Base-by-base conservation (phyloP, 23 tunicate genomes). In the Aplidium turbinatum region DNA sequence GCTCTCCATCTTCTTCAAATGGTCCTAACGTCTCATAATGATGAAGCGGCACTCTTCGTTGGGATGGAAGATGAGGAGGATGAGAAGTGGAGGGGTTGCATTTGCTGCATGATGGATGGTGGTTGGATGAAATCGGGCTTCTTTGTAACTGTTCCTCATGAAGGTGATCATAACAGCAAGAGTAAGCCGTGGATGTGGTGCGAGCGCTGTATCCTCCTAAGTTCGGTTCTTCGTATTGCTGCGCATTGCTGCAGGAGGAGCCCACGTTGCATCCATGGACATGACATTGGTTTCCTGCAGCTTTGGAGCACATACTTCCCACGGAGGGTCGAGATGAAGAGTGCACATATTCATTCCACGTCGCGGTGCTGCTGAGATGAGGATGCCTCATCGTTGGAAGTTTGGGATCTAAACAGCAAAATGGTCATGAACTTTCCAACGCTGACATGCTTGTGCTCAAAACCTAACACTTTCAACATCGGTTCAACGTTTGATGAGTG, bases 11-110 rank as follows among this genome's bases (percentile, higher is more conserved):
- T 38, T 65, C 72, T 7, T 65, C 72, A 5, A 84, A 70, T 1
- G 84, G 92, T 42, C 78, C 86, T 40, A 87, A 35, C 2, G 94
- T 87, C 56, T 87, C 94, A 40, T 87, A 87, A 31, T 78, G 86
- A 45, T 87, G 94, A 30, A n/a, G n/a, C n/a, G n/a, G n/a, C n/a
- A n/a, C n/a, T n/a, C n/a, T n/a, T n/a, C n/a, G n/a, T n/a, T n/a
- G n/a, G n/a, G n/a, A n/a, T 20, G 77, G 57, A 27, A 38, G 45
- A 27, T 47, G 31, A 18, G 72, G 42, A 23, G 67, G 30, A 18
- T 35, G 18, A 19, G 70, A 7, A 35, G 47, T 27, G 27, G 69
- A 13, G 57, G 40, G 47, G 64, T n/a, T 75, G 36, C 76, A 65
- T 36, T 70, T 47, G 38, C 35, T 5, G 58, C 76, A 47, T 35